These are phyloP conservation scores for Epinephelus malabaricus DNA, from an alignment of 2,797 vertebrate genomes.

Conservation along the genomic window DNA sequence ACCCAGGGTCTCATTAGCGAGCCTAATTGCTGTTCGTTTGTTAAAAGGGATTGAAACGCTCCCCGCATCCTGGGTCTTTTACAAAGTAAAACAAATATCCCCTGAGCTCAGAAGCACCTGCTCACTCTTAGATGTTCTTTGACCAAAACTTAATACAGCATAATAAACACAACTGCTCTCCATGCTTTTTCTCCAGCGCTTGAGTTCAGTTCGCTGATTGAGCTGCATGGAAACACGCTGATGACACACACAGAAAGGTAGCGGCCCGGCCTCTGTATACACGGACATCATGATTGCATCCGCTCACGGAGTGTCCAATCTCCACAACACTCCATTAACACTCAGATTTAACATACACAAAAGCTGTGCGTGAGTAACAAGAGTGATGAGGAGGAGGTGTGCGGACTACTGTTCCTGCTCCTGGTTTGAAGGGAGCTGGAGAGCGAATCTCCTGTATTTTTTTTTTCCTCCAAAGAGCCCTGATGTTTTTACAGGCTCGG, in stretches of 20 bases:
- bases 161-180: slow-evolving; percentile 82
- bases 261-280: slow-evolving; percentile 50
- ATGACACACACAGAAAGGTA: slow-evolving; percentile 61
- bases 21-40: slow-evolving; percentile 74
- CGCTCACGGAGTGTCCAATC: slow-evolving; percentile 59
- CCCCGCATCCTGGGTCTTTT: slow-evolving; percentile 68
- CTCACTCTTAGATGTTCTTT: slow-evolving; percentile 67
- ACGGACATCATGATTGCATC: slow-evolving; percentile 75
- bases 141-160: slow-evolving; percentile 73
- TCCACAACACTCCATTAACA: slow-evolving; percentile 78
- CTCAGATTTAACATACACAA: slow-evolving; percentile 68
- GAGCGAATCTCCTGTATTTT: slow-evolving; percentile 54
- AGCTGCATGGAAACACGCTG: slow-evolving; percentile 64
- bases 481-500: slow-evolving; percentile 66
- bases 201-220: slow-evolving; percentile 74
- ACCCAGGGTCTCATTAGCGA: slow-evolving; percentile 78
- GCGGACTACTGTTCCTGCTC: slow-evolving; percentile 49
- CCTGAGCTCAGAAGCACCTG: slow-evolving; percentile 80
- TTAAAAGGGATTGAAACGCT: slow-evolving; percentile 71
- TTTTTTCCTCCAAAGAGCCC: slow-evolving; percentile 35
- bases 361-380: slow-evolving; percentile 46
- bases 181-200: slow-evolving; percentile 50
- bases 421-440: slow-evolving; percentile 43
- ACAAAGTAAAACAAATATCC: slow-evolving; percentile 81
- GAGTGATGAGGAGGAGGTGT: slow-evolving; percentile 69